Evolutionary conservation across 1,140 invertebrate genomes (phyloP).

Genomic region (Trichonephila clavipes): DNA sequence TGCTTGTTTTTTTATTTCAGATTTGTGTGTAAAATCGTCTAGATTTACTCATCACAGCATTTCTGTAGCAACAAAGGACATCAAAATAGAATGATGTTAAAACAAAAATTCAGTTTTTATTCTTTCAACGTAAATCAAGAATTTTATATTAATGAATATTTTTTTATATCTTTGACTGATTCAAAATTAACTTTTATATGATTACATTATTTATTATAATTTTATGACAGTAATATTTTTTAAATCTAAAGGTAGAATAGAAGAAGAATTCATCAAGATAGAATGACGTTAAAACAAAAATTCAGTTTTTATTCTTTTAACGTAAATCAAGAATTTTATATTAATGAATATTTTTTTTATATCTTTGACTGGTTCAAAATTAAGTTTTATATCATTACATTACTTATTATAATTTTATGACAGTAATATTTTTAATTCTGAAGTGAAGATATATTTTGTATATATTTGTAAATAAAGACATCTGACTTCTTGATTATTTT

Average conservation of each 20-base stretch:
- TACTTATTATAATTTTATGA: too few species aligned
- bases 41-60: neutral
- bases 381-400: neutral
- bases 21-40: neutral
- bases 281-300: neutral
- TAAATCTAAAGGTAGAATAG: too few species aligned
- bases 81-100: neutral
- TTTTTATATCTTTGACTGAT: neutral
- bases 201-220: too few species aligned
- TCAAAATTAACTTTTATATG: neutral
- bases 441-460: neutral
- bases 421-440: too few species aligned
- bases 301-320: neutral
- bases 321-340: neutral
- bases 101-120: neutral
- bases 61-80: neutral
- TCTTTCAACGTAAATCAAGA: neutral
- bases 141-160: neutral
- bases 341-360: neutral
- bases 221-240: too few species aligned
- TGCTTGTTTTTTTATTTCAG: neutral
- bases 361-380: neutral
- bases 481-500: neutral
- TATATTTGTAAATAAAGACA: neutral
- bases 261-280: too few species aligned